Evolutionary conservation across 1,140 invertebrate genomes (phyloP).

Genomic region (Tribolium madens): DNA sequence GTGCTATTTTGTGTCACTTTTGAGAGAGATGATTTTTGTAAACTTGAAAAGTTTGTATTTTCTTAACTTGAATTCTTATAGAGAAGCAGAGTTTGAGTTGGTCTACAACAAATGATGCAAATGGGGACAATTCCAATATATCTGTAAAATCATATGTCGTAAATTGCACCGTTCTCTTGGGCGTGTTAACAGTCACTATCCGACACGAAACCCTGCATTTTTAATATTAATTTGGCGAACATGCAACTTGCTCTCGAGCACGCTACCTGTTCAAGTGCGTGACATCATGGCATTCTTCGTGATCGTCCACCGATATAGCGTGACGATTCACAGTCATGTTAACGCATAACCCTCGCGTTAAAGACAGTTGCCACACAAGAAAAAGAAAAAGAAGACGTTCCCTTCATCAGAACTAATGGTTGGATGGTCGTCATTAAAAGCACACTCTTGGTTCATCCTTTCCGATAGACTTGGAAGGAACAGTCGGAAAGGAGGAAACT

Average conservation of each 20-base stretch:
- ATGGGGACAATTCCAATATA: background rate
- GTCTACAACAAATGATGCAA: too few relatives aligned
- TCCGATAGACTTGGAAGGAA: background rate
- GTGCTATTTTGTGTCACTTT: too few relatives aligned
- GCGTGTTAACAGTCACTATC: constrained; percentile 37
- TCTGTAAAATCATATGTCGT: constrained; percentile 19
- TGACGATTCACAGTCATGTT: constrained; percentile 39
- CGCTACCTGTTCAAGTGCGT: constrained; percentile 40
- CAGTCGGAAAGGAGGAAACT: background rate
- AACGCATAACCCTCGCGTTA: constrained; percentile 34
- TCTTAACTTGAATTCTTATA: too few relatives aligned
- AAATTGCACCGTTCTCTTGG: constrained; percentile 18
- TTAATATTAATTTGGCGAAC: constrained; percentile 37
- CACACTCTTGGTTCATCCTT: background rate
- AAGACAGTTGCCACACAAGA: background rate
- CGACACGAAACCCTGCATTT: constrained; percentile 30
- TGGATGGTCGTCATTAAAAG: background rate
- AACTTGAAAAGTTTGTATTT: too few relatives aligned
- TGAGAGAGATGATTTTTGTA: too few relatives aligned
- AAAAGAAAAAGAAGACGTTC: constrained; percentile 9
- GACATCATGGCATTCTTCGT: constrained; percentile 42
- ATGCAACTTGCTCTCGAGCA: constrained; percentile 24
- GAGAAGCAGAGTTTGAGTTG: too few relatives aligned
- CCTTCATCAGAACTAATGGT: constrained; percentile 1
- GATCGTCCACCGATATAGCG: constrained; percentile 27